phyloP scores from a whole-genome alignment of 2,888 invertebrate genomes.

The Aspidiotus destructor region DNA sequence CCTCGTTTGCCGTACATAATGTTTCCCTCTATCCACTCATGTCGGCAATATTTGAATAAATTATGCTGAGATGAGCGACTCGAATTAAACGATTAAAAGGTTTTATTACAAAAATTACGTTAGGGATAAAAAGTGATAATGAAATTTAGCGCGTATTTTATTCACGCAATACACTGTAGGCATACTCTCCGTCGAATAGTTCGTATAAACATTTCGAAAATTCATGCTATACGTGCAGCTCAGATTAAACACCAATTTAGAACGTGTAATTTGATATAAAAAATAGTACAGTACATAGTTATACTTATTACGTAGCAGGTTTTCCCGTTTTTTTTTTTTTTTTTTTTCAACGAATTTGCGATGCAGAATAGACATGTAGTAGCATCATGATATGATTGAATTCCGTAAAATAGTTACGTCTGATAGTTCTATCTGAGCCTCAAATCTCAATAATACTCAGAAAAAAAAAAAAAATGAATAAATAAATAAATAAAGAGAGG shows the following conservation, averaged over 20 bases:
- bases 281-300: too few species aligned
- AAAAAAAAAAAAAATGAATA: too few species aligned
- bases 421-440: too few species aligned
- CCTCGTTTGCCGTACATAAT: neutral
- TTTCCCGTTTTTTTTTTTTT: too few species aligned
- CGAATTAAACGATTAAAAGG: conserved; percentile 4
- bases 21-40: neutral
- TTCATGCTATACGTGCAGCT: neutral
- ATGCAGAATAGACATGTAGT: too few species aligned
- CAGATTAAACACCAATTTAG: neutral
- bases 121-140: neutral
- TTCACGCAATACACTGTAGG: neutral
- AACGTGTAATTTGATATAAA: neutral
- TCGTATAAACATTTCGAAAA: neutral
- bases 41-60: conserved; percentile 4
- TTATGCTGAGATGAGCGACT: conserved; percentile 4
- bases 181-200: neutral
- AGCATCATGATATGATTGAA: too few species aligned
- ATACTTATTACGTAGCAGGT: too few species aligned
- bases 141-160: conserved; percentile 1
- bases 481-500: too few species aligned
- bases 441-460: too few species aligned
- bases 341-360: too few species aligned
- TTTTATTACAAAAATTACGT: neutral
- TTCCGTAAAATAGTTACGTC: too few species aligned